phyloP scores from a whole-genome alignment of 2,888 invertebrate species.

The Phyto melanocephala region DNA sequence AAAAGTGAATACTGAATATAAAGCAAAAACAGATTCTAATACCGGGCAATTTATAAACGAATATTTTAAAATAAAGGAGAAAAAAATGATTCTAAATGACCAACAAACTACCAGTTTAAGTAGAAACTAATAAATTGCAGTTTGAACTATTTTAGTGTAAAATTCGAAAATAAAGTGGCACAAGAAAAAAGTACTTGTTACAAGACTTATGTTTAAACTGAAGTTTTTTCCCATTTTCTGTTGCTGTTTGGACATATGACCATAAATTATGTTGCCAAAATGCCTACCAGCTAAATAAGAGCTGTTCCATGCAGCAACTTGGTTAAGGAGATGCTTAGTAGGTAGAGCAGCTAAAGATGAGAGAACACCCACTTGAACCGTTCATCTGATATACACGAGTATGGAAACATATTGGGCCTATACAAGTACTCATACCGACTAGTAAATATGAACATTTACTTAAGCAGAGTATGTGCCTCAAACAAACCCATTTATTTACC shows the following conservation, averaged over 20 bases:
- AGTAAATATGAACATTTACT: no score
- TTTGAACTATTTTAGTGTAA: neutral
- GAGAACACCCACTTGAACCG: constrained; percentile 52
- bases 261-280: constrained; percentile 60
- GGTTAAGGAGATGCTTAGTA: neutral
- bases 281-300: constrained; percentile 58
- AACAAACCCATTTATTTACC: constrained; percentile 40
- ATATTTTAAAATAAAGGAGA: constrained; percentile 33
- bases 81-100: constrained; percentile 48
- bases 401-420: constrained; percentile 35
- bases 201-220: constrained; percentile 53
- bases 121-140: neutral
- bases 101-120: constrained; percentile 53
- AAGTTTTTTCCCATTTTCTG: neutral
- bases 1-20: neutral
- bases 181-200: constrained; percentile 10
- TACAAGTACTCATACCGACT: no score
- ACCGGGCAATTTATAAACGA: constrained; percentile 19
- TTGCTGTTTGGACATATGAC: constrained; percentile 54
- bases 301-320: constrained; percentile 9
- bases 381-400: constrained; percentile 1
- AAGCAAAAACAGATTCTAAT: neutral
- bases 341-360: constrained; percentile 19
- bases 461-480: neutral
- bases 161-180: neutral